Conservation (phyloP, 2,888 invertebrate genomes). For the Aleiodes testaceus region DNA sequence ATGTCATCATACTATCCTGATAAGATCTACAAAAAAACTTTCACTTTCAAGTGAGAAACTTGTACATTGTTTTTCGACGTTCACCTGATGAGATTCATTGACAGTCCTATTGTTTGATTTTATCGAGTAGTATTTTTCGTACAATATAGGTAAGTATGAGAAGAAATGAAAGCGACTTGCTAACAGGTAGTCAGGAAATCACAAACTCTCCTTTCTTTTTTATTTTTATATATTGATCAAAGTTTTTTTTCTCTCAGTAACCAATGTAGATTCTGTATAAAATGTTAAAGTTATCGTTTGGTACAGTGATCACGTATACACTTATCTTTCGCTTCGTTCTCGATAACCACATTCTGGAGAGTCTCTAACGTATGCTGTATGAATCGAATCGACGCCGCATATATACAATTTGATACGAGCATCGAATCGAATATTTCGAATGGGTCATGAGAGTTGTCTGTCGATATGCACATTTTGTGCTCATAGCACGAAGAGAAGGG, state of each 20-base stretch:
- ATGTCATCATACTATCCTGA: conserved; percentile 10
- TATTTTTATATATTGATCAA: conserved; percentile 2
- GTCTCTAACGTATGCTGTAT: conserved; percentile 48
- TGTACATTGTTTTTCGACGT: conserved; percentile 26
- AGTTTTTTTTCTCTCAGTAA: neutral
- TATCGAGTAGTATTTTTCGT: conserved; percentile 23
- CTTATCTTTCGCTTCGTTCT: conserved; percentile 53
- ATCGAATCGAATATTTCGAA: conserved; percentile 54
- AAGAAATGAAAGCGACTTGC: neutral
- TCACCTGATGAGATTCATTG: conserved; percentile 14
- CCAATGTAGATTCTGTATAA: conserved; percentile 5
- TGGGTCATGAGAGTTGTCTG: conserved; percentile 30
- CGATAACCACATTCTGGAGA: conserved; percentile 52
- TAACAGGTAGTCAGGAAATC: conserved; percentile 23
- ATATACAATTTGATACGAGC: conserved; percentile 48
- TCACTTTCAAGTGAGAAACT: conserved; percentile 23
- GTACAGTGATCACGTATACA: conserved; percentile 53
- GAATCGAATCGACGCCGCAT: conserved; percentile 38
- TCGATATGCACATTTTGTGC: conserved; percentile 23
- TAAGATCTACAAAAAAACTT: conserved; percentile 25
- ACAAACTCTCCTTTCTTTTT: neutral
- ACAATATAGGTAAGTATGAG: conserved; percentile 13
- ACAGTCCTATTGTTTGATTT: conserved; percentile 26
- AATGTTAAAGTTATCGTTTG: conserved; percentile 38
- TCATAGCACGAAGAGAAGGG: conserved; percentile 6